Percentiles rank a stretch among this genome's conserved stretches.
phyloP scores from a whole-genome alignment of 2,888 invertebrate species.

The Spilarctia lutea region DNA sequence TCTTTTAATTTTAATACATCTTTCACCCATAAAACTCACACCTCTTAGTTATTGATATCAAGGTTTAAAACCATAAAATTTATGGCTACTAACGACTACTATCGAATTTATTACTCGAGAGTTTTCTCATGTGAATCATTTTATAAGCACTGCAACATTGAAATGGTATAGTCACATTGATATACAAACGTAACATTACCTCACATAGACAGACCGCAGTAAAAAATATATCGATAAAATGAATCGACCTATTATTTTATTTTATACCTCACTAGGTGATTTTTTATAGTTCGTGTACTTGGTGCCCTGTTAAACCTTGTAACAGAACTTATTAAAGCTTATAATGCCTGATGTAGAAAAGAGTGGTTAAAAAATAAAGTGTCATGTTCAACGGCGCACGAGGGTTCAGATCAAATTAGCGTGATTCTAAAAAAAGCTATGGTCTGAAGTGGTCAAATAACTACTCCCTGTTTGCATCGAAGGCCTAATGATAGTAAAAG shows the following conservation, averaged over 20 bases:
- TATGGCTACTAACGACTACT: constrained; percentile 32
- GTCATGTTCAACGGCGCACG: not conserved
- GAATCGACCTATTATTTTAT: not conserved
- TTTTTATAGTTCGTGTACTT: not conserved
- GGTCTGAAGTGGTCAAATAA: too few relatives aligned
- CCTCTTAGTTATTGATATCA: constrained; percentile 26
- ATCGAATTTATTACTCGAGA: constrained; percentile 42
- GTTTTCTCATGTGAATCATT: constrained; percentile 60
- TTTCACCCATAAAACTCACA: constrained; percentile 27
- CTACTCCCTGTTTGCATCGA: not conserved
- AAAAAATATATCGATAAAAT: not conserved
- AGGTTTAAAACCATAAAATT: constrained; percentile 28
- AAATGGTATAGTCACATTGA: constrained; percentile 6
- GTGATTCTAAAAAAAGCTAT: too few relatives aligned
- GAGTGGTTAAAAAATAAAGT: not conserved
- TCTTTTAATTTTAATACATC: constrained; percentile 6
- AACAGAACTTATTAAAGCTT: not conserved
- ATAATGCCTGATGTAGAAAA: not conserved
- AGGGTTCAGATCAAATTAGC: not conserved
- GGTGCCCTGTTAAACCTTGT: not conserved
- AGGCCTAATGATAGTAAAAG: not conserved
- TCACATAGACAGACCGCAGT: not conserved
- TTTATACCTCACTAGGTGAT: not conserved
- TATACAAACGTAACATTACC: not conserved
- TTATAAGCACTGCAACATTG: constrained; percentile 27